These are phyloP conservation scores for Proterorhinus semilunaris DNA, from an alignment of 2,113 vertebrate genomes.

Conservation along the genomic window DNA sequence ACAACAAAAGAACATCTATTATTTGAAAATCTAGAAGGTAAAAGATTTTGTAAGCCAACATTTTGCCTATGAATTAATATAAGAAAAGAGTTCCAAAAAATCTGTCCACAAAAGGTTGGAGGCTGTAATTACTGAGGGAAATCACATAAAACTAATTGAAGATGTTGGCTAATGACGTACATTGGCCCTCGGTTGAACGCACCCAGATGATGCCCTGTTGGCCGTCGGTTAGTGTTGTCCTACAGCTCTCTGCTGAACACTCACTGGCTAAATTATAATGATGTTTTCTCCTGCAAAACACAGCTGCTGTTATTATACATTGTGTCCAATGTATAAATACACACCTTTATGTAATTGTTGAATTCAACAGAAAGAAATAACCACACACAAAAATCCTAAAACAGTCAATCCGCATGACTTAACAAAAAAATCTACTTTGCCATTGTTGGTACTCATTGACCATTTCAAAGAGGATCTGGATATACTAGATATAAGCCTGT, in stretches of 20 bases:
- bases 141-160: conserved; percentile 49
- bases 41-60: too few species aligned
- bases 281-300: conserved; percentile 13
- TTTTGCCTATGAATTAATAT: neutral
- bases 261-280: conserved; percentile 20
- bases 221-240: conserved; percentile 34
- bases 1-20: too few species aligned
- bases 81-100: neutral
- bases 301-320: conserved; percentile 18
- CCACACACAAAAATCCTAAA: neutral
- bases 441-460: too few species aligned
- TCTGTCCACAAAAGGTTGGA: conserved; percentile 7
- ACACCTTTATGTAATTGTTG: conserved; percentile 37
- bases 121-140: conserved; percentile 48
- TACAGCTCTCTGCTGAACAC: conserved; percentile 11
- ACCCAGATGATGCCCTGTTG: conserved; percentile 59
- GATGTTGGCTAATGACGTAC: conserved; percentile 38
- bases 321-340: conserved; percentile 5
- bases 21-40: too few species aligned
- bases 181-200: conserved; percentile 33
- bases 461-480: too few species aligned
- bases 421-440: too few species aligned
- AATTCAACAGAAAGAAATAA: conserved; percentile 31
- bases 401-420: too few species aligned
- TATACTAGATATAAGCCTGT: too few species aligned